Conservation (phyloP, 1,140 invertebrate genomes). For the Heliconius himera region DNA sequence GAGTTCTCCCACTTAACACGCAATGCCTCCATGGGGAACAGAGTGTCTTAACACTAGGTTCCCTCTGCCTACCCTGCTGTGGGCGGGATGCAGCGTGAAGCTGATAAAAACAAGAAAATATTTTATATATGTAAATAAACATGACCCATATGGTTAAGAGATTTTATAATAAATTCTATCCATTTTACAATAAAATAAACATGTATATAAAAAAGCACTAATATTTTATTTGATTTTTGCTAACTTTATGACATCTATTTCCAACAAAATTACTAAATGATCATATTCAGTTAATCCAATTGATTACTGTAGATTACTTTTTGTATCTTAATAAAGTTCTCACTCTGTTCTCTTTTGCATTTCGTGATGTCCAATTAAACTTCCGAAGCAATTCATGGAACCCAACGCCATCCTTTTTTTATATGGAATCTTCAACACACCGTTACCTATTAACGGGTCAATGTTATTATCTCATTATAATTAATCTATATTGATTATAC, state of each 20-base stretch:
- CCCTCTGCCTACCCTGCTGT: too few species aligned
- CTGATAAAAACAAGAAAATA: too few species aligned
- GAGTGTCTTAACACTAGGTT: too few species aligned
- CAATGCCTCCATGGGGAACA: too few species aligned
- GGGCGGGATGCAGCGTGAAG: too few species aligned
- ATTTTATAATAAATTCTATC: background rate
- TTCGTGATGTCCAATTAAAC: too few species aligned
- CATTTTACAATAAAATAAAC: background rate
- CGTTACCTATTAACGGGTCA: too few species aligned
- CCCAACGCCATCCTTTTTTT: background rate
- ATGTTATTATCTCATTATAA: too few species aligned
- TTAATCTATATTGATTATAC: too few species aligned
- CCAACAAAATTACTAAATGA: background rate
- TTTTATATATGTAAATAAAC: background rate
- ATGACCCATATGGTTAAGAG: background rate
- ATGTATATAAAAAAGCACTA: background rate
- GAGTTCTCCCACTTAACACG: too few species aligned
- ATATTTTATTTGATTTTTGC: background rate
- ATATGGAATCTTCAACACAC: background rate
- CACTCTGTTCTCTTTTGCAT: too few species aligned
- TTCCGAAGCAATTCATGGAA: background rate
- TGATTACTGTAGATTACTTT: background rate
- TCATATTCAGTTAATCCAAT: background rate
- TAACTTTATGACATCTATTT: background rate
- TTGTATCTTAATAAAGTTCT: background rate